Base-by-base conservation (phyloP, 2,888 invertebrate genomes). In the Nemapogon koenigi region DNA sequence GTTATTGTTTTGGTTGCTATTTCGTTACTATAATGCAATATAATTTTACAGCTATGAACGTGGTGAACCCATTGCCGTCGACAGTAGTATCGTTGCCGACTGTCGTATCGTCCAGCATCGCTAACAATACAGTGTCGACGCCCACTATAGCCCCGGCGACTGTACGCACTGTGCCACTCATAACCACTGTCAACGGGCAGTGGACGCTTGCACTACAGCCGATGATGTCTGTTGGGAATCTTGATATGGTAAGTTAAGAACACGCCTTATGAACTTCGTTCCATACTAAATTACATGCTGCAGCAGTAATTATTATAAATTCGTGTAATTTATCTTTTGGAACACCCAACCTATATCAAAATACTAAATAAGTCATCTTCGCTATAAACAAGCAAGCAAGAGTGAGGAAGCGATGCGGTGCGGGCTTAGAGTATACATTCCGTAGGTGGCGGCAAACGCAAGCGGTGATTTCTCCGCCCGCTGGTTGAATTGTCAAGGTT, bases 161-260 rank as follows among this genome's bases (percentile, higher is more conserved):
- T 1, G 68, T 75, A 2, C 73, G 72, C 42, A 72, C 72, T 0
- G 65, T 76, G 43, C 78, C 76, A 1, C 46, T 76, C 30, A 64
- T 78, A 45, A 72, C 75, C 0, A 67, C 75, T 0, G 66, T 78
- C 40, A 78, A 78, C 28, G 78, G 78, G 6, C 76, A 78, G 46
- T 76, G 76, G 75, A 72, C 71, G 45, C 69, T 76, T 49, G 72
- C 75, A 43, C 49, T 76, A 38, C 76, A 75, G 47, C 75, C 78
- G 0, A 59, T 76, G 33, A 71, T 76, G 72, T 73, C 76, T 0
- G 72, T 78, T 2, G 75, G 75, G 0, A 62, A 61, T 8, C 46
- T 63, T 7, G 70, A 75, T 45, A 73, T 73, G 7, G 28, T 28
- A 28, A 28, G 28, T 7, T 22, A 29, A 64, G 72, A 62, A 40